These are phyloP conservation scores for Pseudomyrmex sp. DNA, from an alignment of 1,140 invertebrate species.

Conservation along the genomic window DNA sequence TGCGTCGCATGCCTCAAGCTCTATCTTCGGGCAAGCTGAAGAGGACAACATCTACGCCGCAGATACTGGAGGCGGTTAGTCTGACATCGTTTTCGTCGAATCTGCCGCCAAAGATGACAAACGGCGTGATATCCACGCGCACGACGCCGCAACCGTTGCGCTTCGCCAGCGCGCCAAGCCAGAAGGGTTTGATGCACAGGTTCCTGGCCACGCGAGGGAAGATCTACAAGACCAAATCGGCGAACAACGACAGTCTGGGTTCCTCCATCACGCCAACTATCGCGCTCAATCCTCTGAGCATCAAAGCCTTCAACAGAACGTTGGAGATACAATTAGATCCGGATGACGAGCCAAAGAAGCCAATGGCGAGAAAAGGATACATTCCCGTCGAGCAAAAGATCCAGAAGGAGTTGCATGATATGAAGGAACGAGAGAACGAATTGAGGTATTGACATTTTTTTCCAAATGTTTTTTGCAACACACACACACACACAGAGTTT, in stretches of 20 bases:
- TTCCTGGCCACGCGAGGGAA: conserved; percentile 91
- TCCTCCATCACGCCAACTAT: conserved; percentile 75
- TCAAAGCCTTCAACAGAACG: conserved; percentile 75
- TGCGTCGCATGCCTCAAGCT: conserved; percentile 83
- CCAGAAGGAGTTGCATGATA: conserved; percentile 90
- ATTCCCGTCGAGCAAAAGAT: conserved; percentile 92
- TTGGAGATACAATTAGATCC: conserved; percentile 72
- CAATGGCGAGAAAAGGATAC: conserved; percentile 88
- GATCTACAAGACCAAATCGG: conserved; percentile 80
- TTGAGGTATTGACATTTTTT: conserved; percentile 85
- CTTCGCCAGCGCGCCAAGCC: conserved; percentile 87
- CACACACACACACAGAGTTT: too few relatives aligned
- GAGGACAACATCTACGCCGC: conserved; percentile 87
- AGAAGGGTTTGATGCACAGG: conserved; percentile 91
- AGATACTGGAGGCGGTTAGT: conserved; percentile 84
- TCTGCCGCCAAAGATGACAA: conserved; percentile 78
- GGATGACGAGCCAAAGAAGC: conserved; percentile 78
- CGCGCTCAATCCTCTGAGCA: conserved; percentile 77
- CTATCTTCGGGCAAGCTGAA: conserved; percentile 85
- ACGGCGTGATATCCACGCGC: conserved; percentile 78
- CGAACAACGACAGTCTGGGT: conserved; percentile 60
- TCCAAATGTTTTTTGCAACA: background rate
- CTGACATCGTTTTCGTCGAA: conserved; percentile 76
- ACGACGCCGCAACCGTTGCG: conserved; percentile 84
- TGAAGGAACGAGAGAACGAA: conserved; percentile 90